Conservation (phyloP, 2,113 vertebrate species). For the Chaetops frenatus region DNA sequence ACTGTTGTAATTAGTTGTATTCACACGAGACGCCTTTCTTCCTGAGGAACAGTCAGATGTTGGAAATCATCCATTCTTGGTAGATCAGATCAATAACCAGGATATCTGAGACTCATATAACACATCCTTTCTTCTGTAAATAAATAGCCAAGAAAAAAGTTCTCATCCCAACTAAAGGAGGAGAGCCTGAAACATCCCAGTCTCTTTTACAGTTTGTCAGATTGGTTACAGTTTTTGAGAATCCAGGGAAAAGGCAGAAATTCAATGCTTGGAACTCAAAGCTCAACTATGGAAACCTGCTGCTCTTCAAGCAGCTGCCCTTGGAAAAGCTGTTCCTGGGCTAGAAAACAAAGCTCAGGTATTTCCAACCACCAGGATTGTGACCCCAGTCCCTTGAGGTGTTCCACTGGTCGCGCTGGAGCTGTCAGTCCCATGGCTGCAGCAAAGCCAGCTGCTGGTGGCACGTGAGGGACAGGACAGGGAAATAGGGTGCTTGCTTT, state of each 20-base stretch:
- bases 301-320: background rate
- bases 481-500: background rate
- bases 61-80: background rate
- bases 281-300: background rate
- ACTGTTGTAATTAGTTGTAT: background rate
- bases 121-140: background rate
- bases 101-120: background rate
- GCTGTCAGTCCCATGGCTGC: accelerated
- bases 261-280: background rate
- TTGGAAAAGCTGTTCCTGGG: background rate
- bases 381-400: background rate
- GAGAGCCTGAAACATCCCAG: background rate
- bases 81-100: background rate
- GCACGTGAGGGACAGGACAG: accelerated
- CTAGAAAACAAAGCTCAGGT: background rate
- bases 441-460: background rate
- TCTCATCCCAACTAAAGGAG: background rate
- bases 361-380: accelerated
- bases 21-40: background rate
- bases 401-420: accelerated
- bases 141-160: background rate
- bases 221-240: background rate
- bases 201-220: background rate
- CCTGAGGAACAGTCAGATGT: background rate
- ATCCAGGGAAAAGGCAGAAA: background rate